phyloP scores from a whole-genome alignment of 2,888 invertebrate genomes.

The Drosophila mettleri region DNA sequence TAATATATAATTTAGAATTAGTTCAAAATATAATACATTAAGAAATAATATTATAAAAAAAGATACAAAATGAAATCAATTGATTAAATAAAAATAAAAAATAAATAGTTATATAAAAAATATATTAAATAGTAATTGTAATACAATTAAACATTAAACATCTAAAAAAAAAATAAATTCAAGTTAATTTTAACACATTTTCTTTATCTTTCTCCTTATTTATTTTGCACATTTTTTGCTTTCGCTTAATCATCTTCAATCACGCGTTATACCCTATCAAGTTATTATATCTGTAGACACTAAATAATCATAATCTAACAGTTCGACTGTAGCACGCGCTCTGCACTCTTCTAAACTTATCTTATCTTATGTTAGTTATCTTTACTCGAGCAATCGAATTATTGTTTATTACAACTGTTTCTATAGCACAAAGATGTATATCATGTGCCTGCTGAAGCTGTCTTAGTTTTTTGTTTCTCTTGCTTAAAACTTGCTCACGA shows the following conservation, averaged over 20 bases:
- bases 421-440: not conserved
- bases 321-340: conserved; percentile 11
- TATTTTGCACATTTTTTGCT: not conserved
- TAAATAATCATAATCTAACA: conserved; percentile 33
- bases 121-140: too few species aligned
- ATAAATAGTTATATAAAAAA: not conserved
- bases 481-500: not conserved
- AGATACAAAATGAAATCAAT: too few species aligned
- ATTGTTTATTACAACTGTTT: conserved; percentile 20
- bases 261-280: conserved; percentile 20
- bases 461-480: too few species aligned
- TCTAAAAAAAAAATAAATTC: not conserved
- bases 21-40: too few species aligned
- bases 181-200: not conserved
- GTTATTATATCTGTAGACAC: conserved; percentile 13
- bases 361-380: conserved; percentile 51
- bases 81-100: too few species aligned
- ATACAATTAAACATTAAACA: too few species aligned
- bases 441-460: not conserved
- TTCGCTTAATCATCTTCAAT: not conserved
- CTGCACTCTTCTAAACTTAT: not conserved
- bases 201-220: not conserved
- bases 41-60: too few species aligned
- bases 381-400: conserved; percentile 16
- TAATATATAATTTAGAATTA: too few species aligned